phyloP scores from a whole-genome alignment of 2,888 invertebrate genomes.

The Drosophila mercatorum region DNA sequence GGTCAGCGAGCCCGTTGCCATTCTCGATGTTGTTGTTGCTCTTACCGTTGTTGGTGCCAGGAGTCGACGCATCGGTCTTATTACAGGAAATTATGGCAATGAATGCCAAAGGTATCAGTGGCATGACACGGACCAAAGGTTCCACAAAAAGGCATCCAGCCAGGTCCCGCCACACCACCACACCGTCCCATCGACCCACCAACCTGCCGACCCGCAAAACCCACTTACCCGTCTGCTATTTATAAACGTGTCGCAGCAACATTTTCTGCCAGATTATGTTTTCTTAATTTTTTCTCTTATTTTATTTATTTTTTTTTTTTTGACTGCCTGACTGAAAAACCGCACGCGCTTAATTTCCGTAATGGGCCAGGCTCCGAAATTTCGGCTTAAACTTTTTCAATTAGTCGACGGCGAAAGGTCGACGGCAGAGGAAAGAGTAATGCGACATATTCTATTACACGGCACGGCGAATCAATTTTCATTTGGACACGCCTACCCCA shows the following conservation, averaged over 20 bases:
- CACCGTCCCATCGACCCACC: neutral
- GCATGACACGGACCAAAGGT: slow-evolving; percentile 51
- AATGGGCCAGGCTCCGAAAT: slow-evolving; percentile 59
- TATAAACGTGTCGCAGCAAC: slow-evolving; percentile 70
- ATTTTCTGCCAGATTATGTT: slow-evolving; percentile 76
- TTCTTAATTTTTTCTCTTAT: slow-evolving; percentile 59
- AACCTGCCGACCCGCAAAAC: slow-evolving; percentile 5
- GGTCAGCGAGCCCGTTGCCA: slow-evolving; percentile 32
- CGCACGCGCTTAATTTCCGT: slow-evolving; percentile 77
- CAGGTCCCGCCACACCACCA: neutral
- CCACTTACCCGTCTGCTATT: slow-evolving; percentile 52
- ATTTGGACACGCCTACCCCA: slow-evolving; percentile 35
- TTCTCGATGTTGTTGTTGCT: slow-evolving; percentile 22
- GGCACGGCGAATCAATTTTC: slow-evolving; percentile 68
- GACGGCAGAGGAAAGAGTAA: slow-evolving; percentile 16
- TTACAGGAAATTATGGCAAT: slow-evolving; percentile 80
- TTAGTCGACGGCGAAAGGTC: slow-evolving; percentile 49
- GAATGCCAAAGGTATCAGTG: slow-evolving; percentile 73
- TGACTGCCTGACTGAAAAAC: slow-evolving; percentile 32
- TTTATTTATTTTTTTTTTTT: neutral
- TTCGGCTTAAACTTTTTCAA: slow-evolving; percentile 73
- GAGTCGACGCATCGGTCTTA: slow-evolving; percentile 66
- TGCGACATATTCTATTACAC: slow-evolving; percentile 68
- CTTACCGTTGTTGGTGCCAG: slow-evolving; percentile 22
- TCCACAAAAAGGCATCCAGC: slow-evolving; percentile 15